phyloP scores from a whole-genome alignment of 1,140 invertebrate species.

The Lethrus apterus region DNA sequence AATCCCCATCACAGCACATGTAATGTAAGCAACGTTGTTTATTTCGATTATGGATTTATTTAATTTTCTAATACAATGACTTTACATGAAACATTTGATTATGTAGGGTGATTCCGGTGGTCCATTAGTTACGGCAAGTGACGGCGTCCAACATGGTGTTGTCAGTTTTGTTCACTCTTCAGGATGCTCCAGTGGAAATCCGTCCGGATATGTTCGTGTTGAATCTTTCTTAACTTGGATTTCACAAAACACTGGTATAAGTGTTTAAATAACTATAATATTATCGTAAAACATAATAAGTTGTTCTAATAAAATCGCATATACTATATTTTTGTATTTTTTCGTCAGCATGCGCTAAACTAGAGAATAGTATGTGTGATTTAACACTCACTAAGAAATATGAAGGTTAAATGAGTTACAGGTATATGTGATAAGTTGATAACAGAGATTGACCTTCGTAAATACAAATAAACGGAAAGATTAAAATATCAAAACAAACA shows the following conservation, averaged over 20 bases:
- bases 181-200: conserved; percentile 46
- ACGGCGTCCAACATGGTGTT: conserved; percentile 21
- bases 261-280: too few species aligned
- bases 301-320: too few species aligned
- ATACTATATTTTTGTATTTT: too few species aligned
- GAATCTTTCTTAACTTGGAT: conserved; percentile 11
- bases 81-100: neutral
- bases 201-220: conserved; percentile 46
- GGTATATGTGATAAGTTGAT: too few species aligned
- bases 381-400: too few species aligned
- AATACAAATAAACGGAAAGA: too few species aligned
- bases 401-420: too few species aligned
- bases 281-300: too few species aligned
- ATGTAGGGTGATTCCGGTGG: conserved; percentile 46
- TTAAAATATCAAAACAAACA: too few species aligned
- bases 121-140: conserved; percentile 39
- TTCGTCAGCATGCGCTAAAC: too few species aligned
- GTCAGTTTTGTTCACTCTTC: conserved; percentile 20
- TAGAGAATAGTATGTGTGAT: too few species aligned
- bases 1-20: conserved; percentile 24
- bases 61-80: neutral
- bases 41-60: neutral
- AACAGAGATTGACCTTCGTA: too few species aligned
- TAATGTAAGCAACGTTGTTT: conserved; percentile 22
- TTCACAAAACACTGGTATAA: conserved; percentile 43